phyloP scores from a whole-genome alignment of 2,888 invertebrate genomes.

The Brachynemurus nebulosus region DNA sequence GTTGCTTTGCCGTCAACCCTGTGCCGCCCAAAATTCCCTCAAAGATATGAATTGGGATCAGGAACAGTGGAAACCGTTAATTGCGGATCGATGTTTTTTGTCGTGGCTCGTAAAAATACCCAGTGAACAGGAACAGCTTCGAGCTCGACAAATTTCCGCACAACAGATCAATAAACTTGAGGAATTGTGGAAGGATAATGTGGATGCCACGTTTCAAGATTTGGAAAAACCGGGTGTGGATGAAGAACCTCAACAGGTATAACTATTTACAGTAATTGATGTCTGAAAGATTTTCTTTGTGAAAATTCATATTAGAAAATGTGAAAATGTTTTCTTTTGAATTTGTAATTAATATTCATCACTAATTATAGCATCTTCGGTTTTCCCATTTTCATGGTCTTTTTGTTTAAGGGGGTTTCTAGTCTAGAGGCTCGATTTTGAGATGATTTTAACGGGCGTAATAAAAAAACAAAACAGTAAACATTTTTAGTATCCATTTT shows the following conservation, averaged over 20 bases:
- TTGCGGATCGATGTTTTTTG: slow-evolving; percentile 89
- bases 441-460: no score
- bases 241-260: slow-evolving; percentile 90
- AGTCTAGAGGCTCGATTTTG: no score
- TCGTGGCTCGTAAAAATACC: slow-evolving; percentile 98
- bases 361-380: no score
- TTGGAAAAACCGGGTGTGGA: slow-evolving; percentile 96
- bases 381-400: no score
- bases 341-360: no score
- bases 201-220: slow-evolving; percentile 95
- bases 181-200: slow-evolving; percentile 97
- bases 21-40: slow-evolving; percentile 90
- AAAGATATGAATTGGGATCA: slow-evolving; percentile 99
- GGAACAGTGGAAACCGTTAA: slow-evolving; percentile 96
- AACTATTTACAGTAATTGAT: no score
- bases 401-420: no score
- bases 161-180: slow-evolving; percentile 96
- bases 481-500: no score
- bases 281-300: no score
- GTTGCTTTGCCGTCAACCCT: slow-evolving; percentile 92
- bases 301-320: no score
- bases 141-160: slow-evolving; percentile 93
- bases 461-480: no score
- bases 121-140: slow-evolving; percentile 86
- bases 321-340: no score